A percentile compares a stretch with the other conserved stretches of the same genome.
These are phyloP conservation scores for Apogon talboti DNA, from an alignment of 2,797 vertebrate species.

Conservation along the genomic window DNA sequence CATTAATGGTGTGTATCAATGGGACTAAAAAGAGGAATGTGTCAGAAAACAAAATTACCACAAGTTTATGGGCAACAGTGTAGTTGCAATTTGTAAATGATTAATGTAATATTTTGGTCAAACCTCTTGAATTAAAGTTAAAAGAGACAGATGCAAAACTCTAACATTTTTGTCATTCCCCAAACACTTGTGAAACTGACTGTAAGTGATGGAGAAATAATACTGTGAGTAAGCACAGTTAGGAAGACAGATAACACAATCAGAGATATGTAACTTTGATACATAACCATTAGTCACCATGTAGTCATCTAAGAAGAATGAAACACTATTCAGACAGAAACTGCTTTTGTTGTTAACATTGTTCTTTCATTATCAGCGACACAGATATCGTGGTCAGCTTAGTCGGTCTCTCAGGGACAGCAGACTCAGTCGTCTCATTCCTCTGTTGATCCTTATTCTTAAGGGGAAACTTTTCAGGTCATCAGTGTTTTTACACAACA, in stretches of 20 bases:
- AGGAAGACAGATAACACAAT: too few species aligned
- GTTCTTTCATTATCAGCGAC: conserved; percentile 20
- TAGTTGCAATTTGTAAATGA: too few species aligned
- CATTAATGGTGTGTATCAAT: too few species aligned
- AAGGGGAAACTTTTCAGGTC: conserved; percentile 36
- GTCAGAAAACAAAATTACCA: too few species aligned
- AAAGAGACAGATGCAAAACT: too few species aligned
- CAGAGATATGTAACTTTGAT: too few species aligned
- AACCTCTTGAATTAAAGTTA: too few species aligned
- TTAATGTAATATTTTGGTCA: too few species aligned
- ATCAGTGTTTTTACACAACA: conserved; percentile 37
- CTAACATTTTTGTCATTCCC: too few species aligned
- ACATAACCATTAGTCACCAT: too few species aligned
- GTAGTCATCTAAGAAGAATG: background rate
- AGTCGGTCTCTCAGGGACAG: conserved; percentile 16
- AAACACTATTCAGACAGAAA: conserved; percentile 3
- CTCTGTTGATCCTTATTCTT: conserved; percentile 48
- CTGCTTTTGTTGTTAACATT: conserved; percentile 1
- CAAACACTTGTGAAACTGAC: background rate
- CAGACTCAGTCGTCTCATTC: conserved; percentile 31
- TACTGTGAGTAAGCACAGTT: background rate
- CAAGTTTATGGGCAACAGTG: too few species aligned
- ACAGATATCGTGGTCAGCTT: conserved; percentile 20
- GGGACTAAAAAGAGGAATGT: too few species aligned
- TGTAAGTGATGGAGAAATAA: background rate